phyloP scores from a whole-genome alignment of 2,888 invertebrate species.

The Diadegma fenestrale region DNA sequence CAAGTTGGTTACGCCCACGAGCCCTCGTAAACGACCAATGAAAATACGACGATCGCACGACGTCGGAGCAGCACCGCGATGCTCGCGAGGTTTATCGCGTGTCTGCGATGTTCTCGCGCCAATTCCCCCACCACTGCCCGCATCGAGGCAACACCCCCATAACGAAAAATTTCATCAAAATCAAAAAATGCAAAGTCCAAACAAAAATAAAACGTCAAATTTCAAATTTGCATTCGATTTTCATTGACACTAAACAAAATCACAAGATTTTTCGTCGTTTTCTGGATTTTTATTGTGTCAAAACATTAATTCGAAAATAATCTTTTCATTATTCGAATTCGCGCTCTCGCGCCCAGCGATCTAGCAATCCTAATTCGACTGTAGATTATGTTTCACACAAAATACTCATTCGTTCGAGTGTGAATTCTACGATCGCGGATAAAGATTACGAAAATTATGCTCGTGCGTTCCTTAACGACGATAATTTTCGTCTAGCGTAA shows the following conservation, averaged over 20 bases:
- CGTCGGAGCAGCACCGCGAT: slow-evolving; percentile 18
- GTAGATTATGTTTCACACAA: background rate
- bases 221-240: background rate
- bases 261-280: too few species aligned
- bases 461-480: slow-evolving; percentile 5
- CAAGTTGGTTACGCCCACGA: slow-evolving; percentile 55
- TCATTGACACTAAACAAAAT: background rate
- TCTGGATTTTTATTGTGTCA: background rate
- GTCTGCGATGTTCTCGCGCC: background rate
- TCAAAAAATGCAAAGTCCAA: background rate
- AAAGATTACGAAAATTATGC: background rate
- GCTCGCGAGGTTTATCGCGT: slow-evolving; percentile 31
- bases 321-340: background rate
- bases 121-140: background rate
- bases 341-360: background rate
- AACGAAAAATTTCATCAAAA: background rate
- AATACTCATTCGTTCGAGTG: slow-evolving; percentile 1
- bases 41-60: slow-evolving; percentile 16
- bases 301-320: slow-evolving; percentile 8
- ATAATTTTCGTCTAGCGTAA: slow-evolving; percentile 38
- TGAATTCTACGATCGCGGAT: background rate
- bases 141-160: background rate
- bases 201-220: background rate
- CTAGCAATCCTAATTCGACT: background rate
- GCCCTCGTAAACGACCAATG: slow-evolving; percentile 55